Evolutionary conservation across 1,140 invertebrate species (phyloP), one percentile per base, ranked within the genome.

Genomic region (Drosophila pruinosa): DNA sequence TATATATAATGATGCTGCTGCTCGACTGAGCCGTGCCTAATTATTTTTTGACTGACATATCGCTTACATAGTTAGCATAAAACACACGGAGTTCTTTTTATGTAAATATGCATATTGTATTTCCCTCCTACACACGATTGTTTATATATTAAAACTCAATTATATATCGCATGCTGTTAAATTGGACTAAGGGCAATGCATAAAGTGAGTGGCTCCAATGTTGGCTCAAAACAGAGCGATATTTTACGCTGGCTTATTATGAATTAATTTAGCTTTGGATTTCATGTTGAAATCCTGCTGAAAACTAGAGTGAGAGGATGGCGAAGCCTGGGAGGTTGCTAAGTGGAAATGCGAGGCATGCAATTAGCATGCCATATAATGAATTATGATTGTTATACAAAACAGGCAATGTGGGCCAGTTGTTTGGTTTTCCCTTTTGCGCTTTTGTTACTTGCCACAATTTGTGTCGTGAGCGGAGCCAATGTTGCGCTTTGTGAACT

Each of bases 81-180:
- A 28, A 19, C 17, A 39, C 56, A 72, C 58, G 69, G 72, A 45
- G 58, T 38, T 56, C 53, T 43, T 10, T 12, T 26, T 28, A 24
- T 28, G 28, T 4, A 48, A 4, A 26, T 28, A 28, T 48, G 4
- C 10, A n/a, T 15, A 15, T n/a, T n/a, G n/a, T n/a, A n/a, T n/a
- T n/a, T n/a, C n/a, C n/a, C n/a, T n/a, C n/a, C n/a, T n/a, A n/a
- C n/a, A 4, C 22, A 59, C 28, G 19, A 22, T 45, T 10, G 10
- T 15, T 50, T 43, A 48, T 43, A 64, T 70, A 86, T 85, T 81
- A 75, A 88, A 81, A 81, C 65, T 63, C 81, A 86, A 85, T 85
- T 85, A 86, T 64, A 86, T 88, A 80, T 86, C 73, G 81, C 81
- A 86, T 86, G 82, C 75, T 75, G 38, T 69, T 62, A 79, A 79